Conservation (phyloP, 2,797 vertebrate genomes). For the Vespertilio murinus region DNA sequence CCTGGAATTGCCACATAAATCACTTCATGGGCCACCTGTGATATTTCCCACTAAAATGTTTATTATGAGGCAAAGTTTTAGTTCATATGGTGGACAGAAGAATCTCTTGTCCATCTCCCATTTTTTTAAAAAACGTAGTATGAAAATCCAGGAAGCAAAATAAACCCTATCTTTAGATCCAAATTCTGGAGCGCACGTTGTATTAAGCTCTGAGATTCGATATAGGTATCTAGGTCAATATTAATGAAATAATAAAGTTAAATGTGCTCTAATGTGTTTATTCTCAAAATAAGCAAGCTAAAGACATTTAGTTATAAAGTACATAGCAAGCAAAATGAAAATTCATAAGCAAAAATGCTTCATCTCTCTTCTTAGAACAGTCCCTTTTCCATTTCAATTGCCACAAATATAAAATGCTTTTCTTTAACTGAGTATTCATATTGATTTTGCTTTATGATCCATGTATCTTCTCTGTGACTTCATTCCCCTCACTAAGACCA, state of each 20-base stretch:
- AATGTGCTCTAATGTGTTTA: too few species aligned
- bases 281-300: neutral
- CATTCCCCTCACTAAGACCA: slow-evolving; percentile 1
- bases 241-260: neutral
- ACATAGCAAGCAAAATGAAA: neutral
- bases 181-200: neutral
- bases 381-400: slow-evolving; percentile 38
- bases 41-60: neutral
- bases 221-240: neutral
- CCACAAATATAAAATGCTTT: slow-evolving; percentile 57
- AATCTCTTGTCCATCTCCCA: neutral
- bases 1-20: neutral
- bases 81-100: neutral
- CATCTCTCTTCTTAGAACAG: neutral
- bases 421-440: slow-evolving; percentile 59
- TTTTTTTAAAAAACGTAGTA: neutral
- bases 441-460: slow-evolving; percentile 69
- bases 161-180: neutral
- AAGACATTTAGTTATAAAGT: neutral
- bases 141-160: neutral
- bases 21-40: neutral
- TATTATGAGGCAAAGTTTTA: neutral
- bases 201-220: neutral
- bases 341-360: neutral
- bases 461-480: slow-evolving; percentile 49